Evolutionary conservation across 2,113 vertebrate genomes (phyloP), one percentile per base, ranked within the genome.

Genomic region (Leiothrix lutea): DNA sequence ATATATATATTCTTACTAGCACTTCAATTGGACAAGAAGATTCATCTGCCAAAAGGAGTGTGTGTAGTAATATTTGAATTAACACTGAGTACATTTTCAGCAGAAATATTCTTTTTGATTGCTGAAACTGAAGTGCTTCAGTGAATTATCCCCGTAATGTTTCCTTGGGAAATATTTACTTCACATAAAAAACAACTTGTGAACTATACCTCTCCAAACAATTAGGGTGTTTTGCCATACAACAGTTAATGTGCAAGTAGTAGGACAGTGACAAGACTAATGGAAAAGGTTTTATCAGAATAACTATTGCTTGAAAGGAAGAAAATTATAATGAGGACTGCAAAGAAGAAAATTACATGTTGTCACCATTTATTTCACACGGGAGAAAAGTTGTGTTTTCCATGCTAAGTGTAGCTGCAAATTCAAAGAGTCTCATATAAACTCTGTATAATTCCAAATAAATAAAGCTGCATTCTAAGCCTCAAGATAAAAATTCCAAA

Each of bases 281-380:
- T 90, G 95, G 90, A 94, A 65, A 94, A 94, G 72, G 61, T 88
- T 97, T 97, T 94, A 97, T 97, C 93, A 91, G 97, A 98, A 97
- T 95, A 79, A 96, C 96, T 96, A 83, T 94, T 97, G 95, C 95
- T 94, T 92, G 86, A 97, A 95, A 58, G 79, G 90, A 85, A 97
- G 97, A 97, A 98, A 99, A 97, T 95, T 77, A 25, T 72, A 93
- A 80, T 82, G 96, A 95, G 91, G 88, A 86, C 88, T 97, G 80
- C 98, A 98, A 98, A 86, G 85, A 91, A 83, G 93, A 92, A 95
- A 95, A 94, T 95, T 88, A 77, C 33, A 77, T 44, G 74, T 98
- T 98, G 97, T 92, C 95, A 98, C 97, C 91, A 97, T 98, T 98
- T 96, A 93, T 90, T 97, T 97, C 90, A 54, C 94, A 94, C 66